Conservation (phyloP, 2,888 invertebrate species). For the Deilephila elpenor region DNA sequence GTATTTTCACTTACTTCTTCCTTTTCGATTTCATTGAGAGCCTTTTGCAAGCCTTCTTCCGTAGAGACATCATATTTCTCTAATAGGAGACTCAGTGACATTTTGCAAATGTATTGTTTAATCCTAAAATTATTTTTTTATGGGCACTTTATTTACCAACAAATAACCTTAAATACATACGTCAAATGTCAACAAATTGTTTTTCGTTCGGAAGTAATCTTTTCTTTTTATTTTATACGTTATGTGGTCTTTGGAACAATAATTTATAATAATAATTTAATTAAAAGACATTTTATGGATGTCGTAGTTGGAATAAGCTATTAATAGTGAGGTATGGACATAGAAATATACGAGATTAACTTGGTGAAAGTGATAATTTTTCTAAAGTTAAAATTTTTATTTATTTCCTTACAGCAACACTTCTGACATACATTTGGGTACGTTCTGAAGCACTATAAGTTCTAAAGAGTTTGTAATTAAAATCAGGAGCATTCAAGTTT, state of each 20-base stretch:
- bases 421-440: neutral
- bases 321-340: too few species aligned
- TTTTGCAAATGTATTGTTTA: slow-evolving; percentile 35
- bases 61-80: slow-evolving; percentile 82
- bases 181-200: slow-evolving; percentile 3
- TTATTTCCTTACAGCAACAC: neutral
- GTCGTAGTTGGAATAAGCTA: too few species aligned
- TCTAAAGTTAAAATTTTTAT: neutral
- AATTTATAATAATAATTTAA: too few species aligned
- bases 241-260: too few species aligned
- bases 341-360: too few species aligned
- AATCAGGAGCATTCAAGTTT: neutral
- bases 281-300: too few species aligned
- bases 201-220: neutral
- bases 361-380: slow-evolving; percentile 7
- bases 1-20: slow-evolving; percentile 77
- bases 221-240: too few species aligned
- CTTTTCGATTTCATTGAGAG: slow-evolving; percentile 82
- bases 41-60: slow-evolving; percentile 84
- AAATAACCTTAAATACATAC: slow-evolving; percentile 26
- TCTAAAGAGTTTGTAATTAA: neutral
- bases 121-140: neutral
- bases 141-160: slow-evolving; percentile 38
- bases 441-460: neutral
- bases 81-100: slow-evolving; percentile 70